phyloP scores from a whole-genome alignment of 2,888 invertebrate genomes.

The Salticus scenicus region DNA sequence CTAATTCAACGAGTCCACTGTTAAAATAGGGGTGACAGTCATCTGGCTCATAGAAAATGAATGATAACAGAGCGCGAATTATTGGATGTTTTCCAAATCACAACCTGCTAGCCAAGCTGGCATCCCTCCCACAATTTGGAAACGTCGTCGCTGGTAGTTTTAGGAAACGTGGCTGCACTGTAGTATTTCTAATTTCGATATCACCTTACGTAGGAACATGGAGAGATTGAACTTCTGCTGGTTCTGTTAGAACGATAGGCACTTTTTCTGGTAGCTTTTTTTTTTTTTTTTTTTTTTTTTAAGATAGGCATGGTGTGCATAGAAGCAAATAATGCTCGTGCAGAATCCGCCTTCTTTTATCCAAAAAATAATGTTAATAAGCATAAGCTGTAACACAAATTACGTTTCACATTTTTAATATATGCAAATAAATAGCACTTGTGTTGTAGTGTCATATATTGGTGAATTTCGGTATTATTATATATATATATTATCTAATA shows the following conservation, averaged over 20 bases:
- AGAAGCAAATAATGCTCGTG: neutral
- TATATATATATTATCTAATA: neutral
- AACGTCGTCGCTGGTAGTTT: no score
- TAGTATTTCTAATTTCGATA: neutral
- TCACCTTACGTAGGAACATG: neutral
- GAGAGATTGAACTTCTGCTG: neutral
- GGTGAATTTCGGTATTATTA: neutral
- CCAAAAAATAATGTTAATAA: neutral
- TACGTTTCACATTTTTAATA: no score
- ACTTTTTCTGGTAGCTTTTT: neutral
- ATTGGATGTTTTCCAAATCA: no score
- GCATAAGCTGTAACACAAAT: no score
- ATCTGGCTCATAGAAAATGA: no score
- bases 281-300: neutral
- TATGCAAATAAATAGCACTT: neutral
- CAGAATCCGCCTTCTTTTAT: constrained; percentile 1
- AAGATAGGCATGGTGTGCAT: neutral
- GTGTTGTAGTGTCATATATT: neutral
- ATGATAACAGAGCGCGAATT: no score
- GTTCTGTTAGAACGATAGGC: neutral
- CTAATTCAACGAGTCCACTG: no score
- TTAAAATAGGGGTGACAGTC: no score
- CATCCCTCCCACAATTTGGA: no score
- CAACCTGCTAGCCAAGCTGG: no score
- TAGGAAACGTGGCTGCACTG: no score